Conservation (phyloP, 2,888 invertebrate species). For the Pristionchus entomophagus region DNA sequence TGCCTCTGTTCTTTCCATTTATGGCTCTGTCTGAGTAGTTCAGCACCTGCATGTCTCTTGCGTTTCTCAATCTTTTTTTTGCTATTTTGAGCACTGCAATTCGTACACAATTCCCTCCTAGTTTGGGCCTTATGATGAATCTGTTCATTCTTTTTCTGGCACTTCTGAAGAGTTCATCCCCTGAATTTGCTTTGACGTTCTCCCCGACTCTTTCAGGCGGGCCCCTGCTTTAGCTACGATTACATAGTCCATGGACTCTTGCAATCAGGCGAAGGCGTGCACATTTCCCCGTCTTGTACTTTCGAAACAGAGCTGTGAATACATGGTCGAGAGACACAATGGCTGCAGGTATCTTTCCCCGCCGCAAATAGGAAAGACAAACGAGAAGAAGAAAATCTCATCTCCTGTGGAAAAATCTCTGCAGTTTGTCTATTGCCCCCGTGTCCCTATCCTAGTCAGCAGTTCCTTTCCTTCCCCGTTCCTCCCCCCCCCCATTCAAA, state of each 20-base stretch:
- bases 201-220: too few species aligned
- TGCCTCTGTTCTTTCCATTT: background rate
- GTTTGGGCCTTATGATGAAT: too few species aligned
- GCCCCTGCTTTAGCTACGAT: too few species aligned
- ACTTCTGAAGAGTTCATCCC: too few species aligned
- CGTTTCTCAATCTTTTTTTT: background rate
- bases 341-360: background rate
- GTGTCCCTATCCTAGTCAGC: background rate
- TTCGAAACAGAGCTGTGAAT: too few species aligned
- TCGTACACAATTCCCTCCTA: background rate
- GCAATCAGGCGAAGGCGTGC: too few species aligned
- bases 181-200: too few species aligned
- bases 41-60: background rate
- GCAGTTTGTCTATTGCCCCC: background rate
- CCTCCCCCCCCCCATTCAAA: background rate
- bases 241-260: too few species aligned
- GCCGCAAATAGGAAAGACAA: background rate
- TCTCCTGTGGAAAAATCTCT: conserved; percentile 22
- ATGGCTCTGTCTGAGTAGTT: background rate
- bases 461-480: background rate
- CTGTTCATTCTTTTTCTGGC: too few species aligned
- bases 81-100: background rate
- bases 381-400: background rate
- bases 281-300: too few species aligned
- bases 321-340: too few species aligned